A percentile compares a stretch with the other conserved stretches of the same genome.
Evolutionary conservation across 2,797 vertebrate species (phyloP).

Genomic region (Momotus momota): DNA sequence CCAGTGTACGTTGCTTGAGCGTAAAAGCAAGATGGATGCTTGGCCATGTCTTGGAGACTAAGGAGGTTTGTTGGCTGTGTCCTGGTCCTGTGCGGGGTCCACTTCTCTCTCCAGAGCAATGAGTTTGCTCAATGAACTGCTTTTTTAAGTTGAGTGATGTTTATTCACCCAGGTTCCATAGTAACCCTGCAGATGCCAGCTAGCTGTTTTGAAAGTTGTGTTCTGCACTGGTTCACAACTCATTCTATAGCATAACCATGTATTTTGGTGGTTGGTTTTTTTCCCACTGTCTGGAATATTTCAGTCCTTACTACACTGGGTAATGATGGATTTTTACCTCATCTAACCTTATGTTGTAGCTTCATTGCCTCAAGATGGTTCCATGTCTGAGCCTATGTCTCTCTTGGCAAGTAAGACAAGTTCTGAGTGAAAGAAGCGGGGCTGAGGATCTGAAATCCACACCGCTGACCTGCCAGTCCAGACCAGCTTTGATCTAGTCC

Average conservation of each 20-base stretch:
- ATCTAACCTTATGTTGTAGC: not conserved
- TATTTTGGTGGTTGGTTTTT: not conserved
- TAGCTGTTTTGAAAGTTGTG: not conserved
- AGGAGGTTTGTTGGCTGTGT: not conserved
- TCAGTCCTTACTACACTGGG: not conserved
- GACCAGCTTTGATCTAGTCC: not conserved
- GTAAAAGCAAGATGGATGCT: fast-evolving
- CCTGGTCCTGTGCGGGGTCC: fast-evolving
- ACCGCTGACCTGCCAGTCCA: not conserved
- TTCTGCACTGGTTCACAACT: not conserved
- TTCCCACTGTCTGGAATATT: not conserved
- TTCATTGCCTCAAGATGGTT: not conserved
- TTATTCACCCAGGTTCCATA: not conserved
- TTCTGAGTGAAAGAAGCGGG: not conserved
- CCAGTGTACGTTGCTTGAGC: fast-evolving
- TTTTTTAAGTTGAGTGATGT: not conserved
- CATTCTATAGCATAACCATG: not conserved
- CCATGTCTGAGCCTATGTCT: not conserved
- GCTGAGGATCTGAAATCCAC: not conserved
- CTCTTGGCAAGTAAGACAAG: not conserved
- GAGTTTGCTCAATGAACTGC: not conserved
- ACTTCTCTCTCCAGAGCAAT: not conserved
- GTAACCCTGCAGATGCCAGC: not conserved
- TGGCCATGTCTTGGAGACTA: not conserved
- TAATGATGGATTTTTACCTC: not conserved